Evolutionary conservation across 2,797 vertebrate genomes (phyloP), one percentile per base, ranked within the genome.

Genomic region (Pteronotus mesoamericanus): DNA sequence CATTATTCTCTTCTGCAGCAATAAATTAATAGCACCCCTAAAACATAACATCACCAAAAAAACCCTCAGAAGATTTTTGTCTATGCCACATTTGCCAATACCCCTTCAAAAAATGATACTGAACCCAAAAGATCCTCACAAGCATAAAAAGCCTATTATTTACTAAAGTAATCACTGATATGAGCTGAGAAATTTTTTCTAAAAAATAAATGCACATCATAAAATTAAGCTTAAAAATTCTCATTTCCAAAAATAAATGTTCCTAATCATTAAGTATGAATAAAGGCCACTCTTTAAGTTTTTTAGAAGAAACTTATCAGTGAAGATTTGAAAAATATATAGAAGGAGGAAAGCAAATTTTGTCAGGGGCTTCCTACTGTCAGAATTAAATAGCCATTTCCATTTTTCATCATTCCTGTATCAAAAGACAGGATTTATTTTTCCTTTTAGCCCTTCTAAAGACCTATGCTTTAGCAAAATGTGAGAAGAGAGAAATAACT

Each of bases 221-320:
- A 95, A 91, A 92, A 75, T 84, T 59, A 88, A 96, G 15, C 15
- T 82, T 95, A 19, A 93, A 94, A 92, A 9, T 87, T 86, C 37
- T 97, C 29, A 86, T 39, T 72, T 94, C 39, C 39, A 66, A 95
- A 95, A 82, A 82, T 64, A 80, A 86, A 90, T 4, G 19, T 92
- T 91, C 29, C 21, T 15, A 91, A 6, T 48, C 37, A 83, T 59
- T 94, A 86, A 77, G 11, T 44, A 57, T 86, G 48, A n/a, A 37
- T 48, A 11, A 55, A 29, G 19, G 26, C 5, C 18, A 91, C 80
- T 72, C 34, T 96, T 77, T 77, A 88, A 51, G 78, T 46, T 69
- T 64, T 61, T n/a, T 44, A 83, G 89, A 77, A 86, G 44, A 1
- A 7, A 55, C 21, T 72, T 83, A 57, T 57, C 22, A 42, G 14